Evolutionary conservation across 2,113 vertebrate species (phyloP).

Genomic region (Sylvilagus bachmani): DNA sequence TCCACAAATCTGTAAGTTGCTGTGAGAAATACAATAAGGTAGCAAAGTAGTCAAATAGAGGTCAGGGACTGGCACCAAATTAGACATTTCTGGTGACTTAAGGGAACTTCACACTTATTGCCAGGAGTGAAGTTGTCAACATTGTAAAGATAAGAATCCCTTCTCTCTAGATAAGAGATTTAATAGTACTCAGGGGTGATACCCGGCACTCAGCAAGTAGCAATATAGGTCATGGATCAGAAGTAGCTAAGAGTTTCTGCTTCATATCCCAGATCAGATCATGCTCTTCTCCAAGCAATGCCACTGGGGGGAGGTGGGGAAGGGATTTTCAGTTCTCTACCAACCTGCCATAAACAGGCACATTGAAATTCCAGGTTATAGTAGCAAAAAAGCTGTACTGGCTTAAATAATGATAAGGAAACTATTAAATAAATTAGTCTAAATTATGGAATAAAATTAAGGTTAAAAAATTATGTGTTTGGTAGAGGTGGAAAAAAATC

Average conservation of each 20-base stretch:
- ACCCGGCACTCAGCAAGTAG: not conserved
- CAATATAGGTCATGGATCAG: not conserved
- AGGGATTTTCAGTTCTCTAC: not conserved
- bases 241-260: not conserved
- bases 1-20: not conserved
- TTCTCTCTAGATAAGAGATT: not conserved
- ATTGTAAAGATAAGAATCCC: not conserved
- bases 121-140: not conserved
- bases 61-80: not conserved
- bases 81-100: not conserved
- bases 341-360: not conserved
- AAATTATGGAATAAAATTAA: not conserved
- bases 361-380: not conserved
- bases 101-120: not conserved
- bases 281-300: not conserved
- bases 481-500: not conserved
- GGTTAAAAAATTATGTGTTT: conserved; percentile 25
- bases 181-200: not conserved
- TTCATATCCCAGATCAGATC: not conserved
- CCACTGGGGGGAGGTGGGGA: not conserved
- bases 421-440: not conserved
- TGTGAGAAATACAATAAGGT: too few species aligned
- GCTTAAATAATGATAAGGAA: not conserved
- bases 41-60: not conserved
- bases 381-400: not conserved